Evolutionary conservation across 1,140 invertebrate genomes (phyloP), one percentile per base, ranked within the genome.

Genomic region (Halesus radiatus): DNA sequence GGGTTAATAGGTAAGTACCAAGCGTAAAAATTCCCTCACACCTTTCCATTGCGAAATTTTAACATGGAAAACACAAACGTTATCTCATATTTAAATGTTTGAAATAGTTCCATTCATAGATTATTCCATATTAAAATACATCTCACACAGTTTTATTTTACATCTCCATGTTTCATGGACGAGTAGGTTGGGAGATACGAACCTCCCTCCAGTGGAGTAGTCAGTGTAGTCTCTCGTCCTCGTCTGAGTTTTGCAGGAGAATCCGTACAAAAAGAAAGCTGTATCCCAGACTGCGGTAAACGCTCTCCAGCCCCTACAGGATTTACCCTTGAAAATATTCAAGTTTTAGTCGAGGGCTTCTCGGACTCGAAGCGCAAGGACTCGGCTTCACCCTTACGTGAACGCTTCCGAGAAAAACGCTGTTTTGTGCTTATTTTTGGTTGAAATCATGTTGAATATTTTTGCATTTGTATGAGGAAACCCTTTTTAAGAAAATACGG

Each of bases 321-420:
- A 62, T 45, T 76, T 76, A 76, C 74, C 74, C 74, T 76, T 76
- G 74, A 76, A 76, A 76, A 76, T 76, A 76, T 76, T 76, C 74
- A 76, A 76, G 74, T 76, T 60, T 50, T 76, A 29, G 54, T 60
- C 18, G 26, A 76, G 74, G 13, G 74, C 32, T 50, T 15, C 23
- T 50, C 56, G 74, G 72, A 74, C 22, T 23, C 72, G 20, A 70
- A 45, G 66, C 45, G 66, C 32, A 45, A 74, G 52, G 53, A 74
- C 66, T 70, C 66, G 37, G 23, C 66, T 70, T 22, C 66, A 70
- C 37, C 37, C 66, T 50, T 7, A 23, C 7, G 66, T 50, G 66
- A 70, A 20, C 66, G 29, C 66, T 70, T 37, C 22, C 26, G 29
- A 64, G 60, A 23, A 64, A 64, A 64, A 26, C 58, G n/a, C 20